Evolutionary conservation across 2,888 invertebrate genomes (phyloP).

Genomic region (Tipula helvola): DNA sequence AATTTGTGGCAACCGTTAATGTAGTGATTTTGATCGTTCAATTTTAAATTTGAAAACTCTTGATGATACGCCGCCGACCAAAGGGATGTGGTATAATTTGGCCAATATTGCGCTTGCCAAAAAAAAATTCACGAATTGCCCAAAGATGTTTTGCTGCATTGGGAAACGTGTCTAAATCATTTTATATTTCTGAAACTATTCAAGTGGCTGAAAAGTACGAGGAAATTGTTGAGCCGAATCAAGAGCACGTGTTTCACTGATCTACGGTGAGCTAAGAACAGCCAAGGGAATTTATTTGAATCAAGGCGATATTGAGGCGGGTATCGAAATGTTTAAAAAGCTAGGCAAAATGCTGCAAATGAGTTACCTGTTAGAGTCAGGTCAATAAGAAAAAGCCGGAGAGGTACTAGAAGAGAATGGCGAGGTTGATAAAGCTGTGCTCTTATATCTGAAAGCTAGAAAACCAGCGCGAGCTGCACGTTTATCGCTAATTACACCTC

Average conservation of each 20-base stretch:
- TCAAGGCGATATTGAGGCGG: constrained; percentile 71
- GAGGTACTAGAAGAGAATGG: constrained; percentile 69
- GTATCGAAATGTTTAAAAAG: constrained; percentile 85
- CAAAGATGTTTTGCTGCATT: constrained; percentile 49
- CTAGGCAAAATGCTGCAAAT: constrained; percentile 77
- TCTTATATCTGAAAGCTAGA: constrained; percentile 77
- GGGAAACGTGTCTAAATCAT: constrained; percentile 78
- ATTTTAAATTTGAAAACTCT: constrained; percentile 66
- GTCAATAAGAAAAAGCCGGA: constrained; percentile 76
- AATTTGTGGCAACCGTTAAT: constrained; percentile 85
- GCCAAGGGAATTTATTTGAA: constrained; percentile 90
- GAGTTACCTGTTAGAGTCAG: constrained; percentile 65
- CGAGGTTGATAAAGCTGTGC: constrained; percentile 69
- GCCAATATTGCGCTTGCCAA: constrained; percentile 73
- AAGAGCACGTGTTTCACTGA: constrained; percentile 73
- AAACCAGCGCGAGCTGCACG: constrained; percentile 77
- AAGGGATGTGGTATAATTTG: constrained; percentile 92
- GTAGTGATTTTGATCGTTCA: constrained; percentile 77
- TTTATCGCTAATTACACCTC: constrained; percentile 48
- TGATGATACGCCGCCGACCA: constrained; percentile 58
- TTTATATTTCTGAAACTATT: constrained; percentile 57
- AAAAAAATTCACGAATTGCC: constrained; percentile 41
- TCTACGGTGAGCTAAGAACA: constrained; percentile 70
- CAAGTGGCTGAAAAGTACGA: constrained; percentile 46
- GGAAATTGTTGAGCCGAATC: constrained; percentile 46